phyloP scores from a whole-genome alignment of 35 echinoderm and acorn worm species.

The Apostichopus japonicus region DNA sequence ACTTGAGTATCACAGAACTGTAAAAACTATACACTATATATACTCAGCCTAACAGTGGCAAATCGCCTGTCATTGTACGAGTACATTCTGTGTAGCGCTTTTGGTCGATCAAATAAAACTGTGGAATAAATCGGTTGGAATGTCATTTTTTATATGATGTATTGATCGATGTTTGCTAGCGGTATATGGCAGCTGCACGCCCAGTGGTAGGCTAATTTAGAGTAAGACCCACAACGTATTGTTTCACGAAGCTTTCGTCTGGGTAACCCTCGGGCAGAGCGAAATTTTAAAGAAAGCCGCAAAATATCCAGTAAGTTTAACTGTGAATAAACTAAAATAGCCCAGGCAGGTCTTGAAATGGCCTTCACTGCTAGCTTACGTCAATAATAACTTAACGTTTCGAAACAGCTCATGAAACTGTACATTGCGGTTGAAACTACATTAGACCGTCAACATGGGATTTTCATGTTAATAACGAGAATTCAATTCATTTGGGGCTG shows the following conservation, averaged over 20 bases:
- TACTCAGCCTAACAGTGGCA: too few relatives aligned
- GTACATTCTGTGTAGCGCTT: too few relatives aligned
- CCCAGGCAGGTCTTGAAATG: neutral
- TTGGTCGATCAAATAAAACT: neutral
- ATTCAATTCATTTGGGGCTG: too few relatives aligned
- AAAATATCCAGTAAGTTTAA: neutral
- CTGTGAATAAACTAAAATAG: neutral
- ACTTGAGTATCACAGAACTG: too few relatives aligned
- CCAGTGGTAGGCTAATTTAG: neutral
- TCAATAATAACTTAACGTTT: neutral
- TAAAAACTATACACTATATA: too few relatives aligned
- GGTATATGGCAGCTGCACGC: slow-evolving; percentile 10
- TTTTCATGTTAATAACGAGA: too few relatives aligned
- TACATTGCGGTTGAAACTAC: too few relatives aligned
- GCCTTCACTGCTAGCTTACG: neutral
- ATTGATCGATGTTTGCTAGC: slow-evolving; percentile 1
- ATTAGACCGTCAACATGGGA: too few relatives aligned
- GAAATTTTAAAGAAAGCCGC: neutral
- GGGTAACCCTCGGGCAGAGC: neutral
- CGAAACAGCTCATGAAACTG: too few relatives aligned
- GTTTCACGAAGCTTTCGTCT: neutral
- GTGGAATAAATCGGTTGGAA: neutral
- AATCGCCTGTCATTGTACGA: too few relatives aligned
- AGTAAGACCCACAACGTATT: neutral
- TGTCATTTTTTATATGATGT: neutral